Conservation (phyloP, 2,113 vertebrate species). For the Myotis lucifugus region DNA sequence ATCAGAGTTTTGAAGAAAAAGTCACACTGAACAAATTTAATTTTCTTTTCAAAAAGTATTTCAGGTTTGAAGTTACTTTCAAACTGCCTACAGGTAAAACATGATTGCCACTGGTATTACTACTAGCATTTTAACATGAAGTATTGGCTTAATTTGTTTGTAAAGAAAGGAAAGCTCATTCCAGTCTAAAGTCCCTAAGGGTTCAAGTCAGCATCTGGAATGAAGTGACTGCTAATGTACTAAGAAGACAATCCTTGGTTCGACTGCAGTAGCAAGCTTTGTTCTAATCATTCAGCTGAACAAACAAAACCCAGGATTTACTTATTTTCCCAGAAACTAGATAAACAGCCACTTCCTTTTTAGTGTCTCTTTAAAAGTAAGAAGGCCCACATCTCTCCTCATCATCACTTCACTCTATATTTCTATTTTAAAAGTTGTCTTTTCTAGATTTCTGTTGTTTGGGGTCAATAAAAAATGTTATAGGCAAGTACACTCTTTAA, state of each 20-base stretch:
- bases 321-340: conserved; percentile 88
- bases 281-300: conserved; percentile 88
- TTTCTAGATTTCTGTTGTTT: conserved; percentile 66
- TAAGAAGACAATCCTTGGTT: conserved; percentile 64
- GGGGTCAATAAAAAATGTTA: conserved; percentile 6
- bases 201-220: background rate
- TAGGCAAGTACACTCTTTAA: conserved; percentile 15
- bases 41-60: conserved; percentile 30
- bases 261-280: conserved; percentile 65
- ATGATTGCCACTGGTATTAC: background rate
- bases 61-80: background rate
- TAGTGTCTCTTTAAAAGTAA: conserved; percentile 81
- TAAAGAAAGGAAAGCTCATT: conserved; percentile 47
- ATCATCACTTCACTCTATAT: conserved; percentile 77
- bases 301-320: conserved; percentile 85
- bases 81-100: background rate
- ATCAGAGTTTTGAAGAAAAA: conserved; percentile 3
- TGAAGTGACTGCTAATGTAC: background rate
- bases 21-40: background rate
- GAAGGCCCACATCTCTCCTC: conserved; percentile 75
- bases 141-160: background rate
- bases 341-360: conserved; percentile 88
- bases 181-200: conserved; percentile 65
- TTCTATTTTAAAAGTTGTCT: conserved; percentile 80
- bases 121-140: background rate